A percentile compares a stretch with the other conserved stretches of the same genome.
phyloP scores from a whole-genome alignment of 2,797 vertebrate species.

The Babyrousa celebensis region DNA sequence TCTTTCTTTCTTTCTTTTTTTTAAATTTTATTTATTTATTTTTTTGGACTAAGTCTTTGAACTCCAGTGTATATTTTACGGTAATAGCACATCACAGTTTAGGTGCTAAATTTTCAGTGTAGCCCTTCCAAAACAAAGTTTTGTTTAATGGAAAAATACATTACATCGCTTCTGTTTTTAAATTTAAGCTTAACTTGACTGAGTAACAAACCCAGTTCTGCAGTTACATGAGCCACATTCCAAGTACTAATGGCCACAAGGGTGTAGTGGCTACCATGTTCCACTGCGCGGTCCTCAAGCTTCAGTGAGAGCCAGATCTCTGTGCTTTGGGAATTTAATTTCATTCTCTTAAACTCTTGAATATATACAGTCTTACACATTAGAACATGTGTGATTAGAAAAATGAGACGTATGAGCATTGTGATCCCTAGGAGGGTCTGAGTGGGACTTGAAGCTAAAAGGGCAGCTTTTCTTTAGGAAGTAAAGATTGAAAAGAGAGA shows the following conservation, averaged over 20 bases:
- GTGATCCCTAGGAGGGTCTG: neutral
- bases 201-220: neutral
- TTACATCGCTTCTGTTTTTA: constrained; percentile 10
- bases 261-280: neutral
- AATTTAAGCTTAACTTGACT: neutral
- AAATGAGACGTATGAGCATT: neutral
- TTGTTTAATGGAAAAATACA: constrained; percentile 10
- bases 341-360: neutral
- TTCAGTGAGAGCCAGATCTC: neutral
- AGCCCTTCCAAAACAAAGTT: constrained; percentile 25
- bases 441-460: neutral
- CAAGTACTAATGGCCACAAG: neutral
- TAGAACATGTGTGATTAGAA: neutral
- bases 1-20: neutral
- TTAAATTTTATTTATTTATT: too few species aligned
- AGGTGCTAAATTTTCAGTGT: constrained; percentile 44
- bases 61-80: constrained; percentile 20
- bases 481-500: neutral
- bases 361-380: neutral
- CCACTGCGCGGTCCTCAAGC: neutral
- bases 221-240: neutral
- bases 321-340: neutral
- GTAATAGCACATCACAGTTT: neutral
- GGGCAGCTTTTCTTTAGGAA: neutral
- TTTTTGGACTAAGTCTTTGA: constrained; percentile 32